A percentile compares a stretch with the other conserved stretches of the same genome.
Conservation (phyloP, 2,888 invertebrate genomes). For the Tanytarsus gracilentus region DNA sequence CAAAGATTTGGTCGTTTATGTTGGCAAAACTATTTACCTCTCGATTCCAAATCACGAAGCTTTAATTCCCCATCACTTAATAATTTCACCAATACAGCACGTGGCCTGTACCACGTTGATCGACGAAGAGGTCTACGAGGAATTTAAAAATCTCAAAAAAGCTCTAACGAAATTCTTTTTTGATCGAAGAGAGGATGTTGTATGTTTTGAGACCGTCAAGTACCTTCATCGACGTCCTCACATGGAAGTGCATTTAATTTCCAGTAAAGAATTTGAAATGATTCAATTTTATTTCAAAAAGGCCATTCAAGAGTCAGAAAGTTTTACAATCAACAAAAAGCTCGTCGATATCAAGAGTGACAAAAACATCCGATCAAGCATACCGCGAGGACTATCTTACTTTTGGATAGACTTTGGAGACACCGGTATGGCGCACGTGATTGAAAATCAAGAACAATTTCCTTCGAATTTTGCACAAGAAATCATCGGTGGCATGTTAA, state of each 20-base stretch:
- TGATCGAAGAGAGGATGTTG: slow-evolving; percentile 62
- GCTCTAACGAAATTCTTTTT: slow-evolving; percentile 69
- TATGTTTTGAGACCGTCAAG: slow-evolving; percentile 85
- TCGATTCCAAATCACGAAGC: slow-evolving; percentile 72
- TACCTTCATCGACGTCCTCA: slow-evolving; percentile 68
- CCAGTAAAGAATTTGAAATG: slow-evolving; percentile 72
- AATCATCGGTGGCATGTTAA: slow-evolving; percentile 90
- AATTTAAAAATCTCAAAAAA: slow-evolving; percentile 70
- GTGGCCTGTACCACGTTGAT: slow-evolving; percentile 66
- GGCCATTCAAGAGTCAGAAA: slow-evolving; percentile 91
- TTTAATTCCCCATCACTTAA: slow-evolving; percentile 74
- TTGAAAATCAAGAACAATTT: slow-evolving; percentile 85
- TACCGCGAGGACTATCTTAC: slow-evolving; percentile 92
- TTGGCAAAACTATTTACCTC: slow-evolving; percentile 75
- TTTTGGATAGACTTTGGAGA: slow-evolving; percentile 91
- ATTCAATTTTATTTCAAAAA: slow-evolving; percentile 98
- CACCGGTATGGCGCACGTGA: slow-evolving; percentile 91
- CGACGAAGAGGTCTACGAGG: slow-evolving; percentile 92
- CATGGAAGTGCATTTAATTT: slow-evolving; percentile 81
- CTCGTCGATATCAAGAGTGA: slow-evolving; percentile 54
- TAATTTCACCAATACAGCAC: slow-evolving; percentile 78
- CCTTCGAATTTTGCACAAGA: slow-evolving; percentile 88
- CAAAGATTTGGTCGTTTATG: slow-evolving; percentile 76
- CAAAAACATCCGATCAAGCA: slow-evolving; percentile 62
- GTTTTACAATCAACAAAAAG: slow-evolving; percentile 95